A percentile compares a stretch with the other conserved stretches of the same genome.
Evolutionary conservation across 2,888 invertebrate genomes (phyloP).

Genomic region (Xestoiulus laeticollis): DNA sequence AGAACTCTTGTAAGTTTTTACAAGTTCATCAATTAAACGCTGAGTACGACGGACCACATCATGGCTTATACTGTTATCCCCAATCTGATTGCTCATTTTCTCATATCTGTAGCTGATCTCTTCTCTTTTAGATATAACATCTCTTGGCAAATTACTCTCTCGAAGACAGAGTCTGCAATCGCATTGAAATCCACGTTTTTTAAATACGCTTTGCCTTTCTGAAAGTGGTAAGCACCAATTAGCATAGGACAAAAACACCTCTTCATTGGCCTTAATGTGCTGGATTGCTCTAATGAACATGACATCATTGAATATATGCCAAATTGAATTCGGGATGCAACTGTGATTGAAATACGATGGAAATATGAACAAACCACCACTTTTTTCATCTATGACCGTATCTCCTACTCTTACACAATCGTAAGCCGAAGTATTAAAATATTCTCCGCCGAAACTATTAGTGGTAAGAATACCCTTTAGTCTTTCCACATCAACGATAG

Average conservation of each 20-base stretch:
- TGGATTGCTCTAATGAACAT: neutral
- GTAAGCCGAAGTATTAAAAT: too few species aligned
- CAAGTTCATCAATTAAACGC: neutral
- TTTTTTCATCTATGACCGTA: too few species aligned
- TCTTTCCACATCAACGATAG: conserved; percentile 21
- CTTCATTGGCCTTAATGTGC: neutral
- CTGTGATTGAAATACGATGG: conserved; percentile 43
- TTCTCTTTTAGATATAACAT: neutral
- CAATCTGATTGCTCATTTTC: too few species aligned
- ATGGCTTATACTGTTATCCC: too few species aligned
- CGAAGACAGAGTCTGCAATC: neutral
- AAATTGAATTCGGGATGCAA: neutral
- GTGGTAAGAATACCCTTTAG: neutral
- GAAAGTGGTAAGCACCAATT: neutral
- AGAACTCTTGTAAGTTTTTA: neutral
- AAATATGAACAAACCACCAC: neutral
- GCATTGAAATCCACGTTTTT: neutral
- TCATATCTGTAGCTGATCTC: too few species aligned
- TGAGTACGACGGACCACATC: too few species aligned
- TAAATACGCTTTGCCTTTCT: neutral
- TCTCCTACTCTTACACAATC: neutral
- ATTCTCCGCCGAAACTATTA: neutral
- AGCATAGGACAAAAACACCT: neutral
- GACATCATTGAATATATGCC: conserved; percentile 29
- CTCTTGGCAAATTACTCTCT: neutral